These are phyloP conservation scores for Mico argentatus DNA, from an alignment of 2,797 vertebrate genomes.

Conservation along the genomic window DNA sequence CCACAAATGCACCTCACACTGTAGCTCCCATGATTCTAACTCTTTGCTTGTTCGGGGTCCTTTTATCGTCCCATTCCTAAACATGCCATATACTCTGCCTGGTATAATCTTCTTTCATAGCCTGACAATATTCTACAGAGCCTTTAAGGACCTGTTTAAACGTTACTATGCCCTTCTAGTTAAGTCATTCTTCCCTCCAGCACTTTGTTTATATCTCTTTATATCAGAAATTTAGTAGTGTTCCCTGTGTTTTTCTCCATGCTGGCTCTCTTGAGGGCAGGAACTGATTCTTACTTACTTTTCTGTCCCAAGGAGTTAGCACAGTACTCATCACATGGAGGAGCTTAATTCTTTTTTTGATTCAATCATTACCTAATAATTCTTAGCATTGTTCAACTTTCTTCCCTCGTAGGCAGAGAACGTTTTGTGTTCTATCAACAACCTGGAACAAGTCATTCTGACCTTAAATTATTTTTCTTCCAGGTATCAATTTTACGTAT, in stretches of 20 bases:
- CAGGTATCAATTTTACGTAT: background rate
- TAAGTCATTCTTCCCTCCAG: background rate
- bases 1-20: background rate
- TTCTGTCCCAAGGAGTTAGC: background rate
- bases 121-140: background rate
- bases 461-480: background rate
- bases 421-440: background rate
- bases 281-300: background rate
- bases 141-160: background rate
- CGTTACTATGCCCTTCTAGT: background rate
- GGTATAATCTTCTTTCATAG: background rate
- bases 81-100: background rate
- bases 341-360: background rate
- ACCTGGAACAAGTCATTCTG: background rate
- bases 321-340: background rate
- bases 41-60: background rate
- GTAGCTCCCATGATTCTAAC: background rate
- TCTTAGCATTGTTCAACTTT: background rate
- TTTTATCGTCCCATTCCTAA: background rate
- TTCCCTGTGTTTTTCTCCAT: background rate
- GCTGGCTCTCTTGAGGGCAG: background rate
- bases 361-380: background rate
- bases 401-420: background rate
- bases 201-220: background rate
- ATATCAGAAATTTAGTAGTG: no score